Percentiles rank a stretch among this genome's conserved stretches.
phyloP scores from a whole-genome alignment of 37 sponge, comb jelly and placozoan genomes.

The Crambe crambe region DNA sequence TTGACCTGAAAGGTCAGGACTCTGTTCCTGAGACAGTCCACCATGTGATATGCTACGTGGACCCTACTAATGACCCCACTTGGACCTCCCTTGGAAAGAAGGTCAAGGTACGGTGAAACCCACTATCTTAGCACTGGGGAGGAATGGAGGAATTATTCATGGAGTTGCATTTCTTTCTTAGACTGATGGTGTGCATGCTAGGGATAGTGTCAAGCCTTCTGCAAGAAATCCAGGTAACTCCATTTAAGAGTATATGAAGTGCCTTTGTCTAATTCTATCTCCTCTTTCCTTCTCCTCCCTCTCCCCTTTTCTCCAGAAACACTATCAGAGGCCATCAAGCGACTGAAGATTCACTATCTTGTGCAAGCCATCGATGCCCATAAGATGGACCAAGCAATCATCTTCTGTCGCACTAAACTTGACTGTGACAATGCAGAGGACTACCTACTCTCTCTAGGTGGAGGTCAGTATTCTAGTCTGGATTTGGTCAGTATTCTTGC shows the following conservation, averaged over 20 bases:
- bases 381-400: constrained; percentile 95
- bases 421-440: constrained; percentile 97
- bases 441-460: constrained; percentile 68
- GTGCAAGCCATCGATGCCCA: constrained; percentile 81
- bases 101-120: constrained; percentile 21
- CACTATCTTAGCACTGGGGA: not conserved
- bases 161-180: no score
- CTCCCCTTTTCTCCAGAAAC: constrained; percentile 44
- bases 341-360: constrained; percentile 88
- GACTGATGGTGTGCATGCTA: constrained; percentile 87
- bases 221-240: constrained; percentile 29
- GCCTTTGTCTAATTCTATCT: constrained; percentile 40
- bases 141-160: not conserved
- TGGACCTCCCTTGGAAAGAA: constrained; percentile 68
- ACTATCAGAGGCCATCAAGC: constrained; percentile 89
- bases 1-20: constrained; percentile 97
- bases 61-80: constrained; percentile 76
- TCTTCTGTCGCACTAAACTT: constrained; percentile 97
- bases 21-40: constrained; percentile 96
- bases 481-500: not conserved
- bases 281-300: constrained; percentile 48
- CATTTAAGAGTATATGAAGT: constrained; percentile 18
- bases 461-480: constrained; percentile 46
- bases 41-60: constrained; percentile 83
- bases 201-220: constrained; percentile 50